Evolutionary conservation across 2,797 vertebrate genomes (phyloP), one percentile per base, ranked within the genome.

Genomic region (Chaetodon trifasciatus): DNA sequence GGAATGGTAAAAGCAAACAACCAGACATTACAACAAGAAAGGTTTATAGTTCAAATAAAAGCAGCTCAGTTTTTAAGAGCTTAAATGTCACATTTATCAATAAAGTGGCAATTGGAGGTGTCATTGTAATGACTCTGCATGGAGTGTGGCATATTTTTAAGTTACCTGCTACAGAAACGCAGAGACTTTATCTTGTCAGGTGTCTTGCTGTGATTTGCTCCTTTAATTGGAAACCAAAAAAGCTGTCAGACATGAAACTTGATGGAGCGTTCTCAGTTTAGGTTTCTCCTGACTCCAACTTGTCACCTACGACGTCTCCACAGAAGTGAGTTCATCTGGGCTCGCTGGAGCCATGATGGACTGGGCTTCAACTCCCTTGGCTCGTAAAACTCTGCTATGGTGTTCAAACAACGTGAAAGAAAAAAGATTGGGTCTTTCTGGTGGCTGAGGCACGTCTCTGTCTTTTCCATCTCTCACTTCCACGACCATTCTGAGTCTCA

Each of bases 221-320:
- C 66, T 61, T 70, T 81, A 83, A 91, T 84, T 86, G 64, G 85
- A 88, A 87, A 70, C 73, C 61, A 67, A 86, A 57, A 19, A 60
- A 78, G 80, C 71, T 64, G 72, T 47, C 72, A 83, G 72, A 85
- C 74, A 39, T 57, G 37, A 69, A 70, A 70, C 47, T 28, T 70
- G 72, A 86, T 56, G 72, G 57, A 72, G 67, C 23, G 16, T 71
- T 87, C 55, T 35, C 44, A 52, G 23, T 79, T 67, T 42, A 39
- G 32, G 67, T 78, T 7, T 53, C 39, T 60, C 63, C 55, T 39
- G 78, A 72, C 76, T 77, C 60, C 61, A 15, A 62, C 72, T 70
- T 68, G 79, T 87, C 79, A 79, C 65, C 67, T 67, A 12, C 19
- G 10, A 56, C 21, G 8, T 74, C 74, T 70, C 57, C 28, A 4